Conservation (phyloP, 2,113 vertebrate species). For the Chionis minor region DNA sequence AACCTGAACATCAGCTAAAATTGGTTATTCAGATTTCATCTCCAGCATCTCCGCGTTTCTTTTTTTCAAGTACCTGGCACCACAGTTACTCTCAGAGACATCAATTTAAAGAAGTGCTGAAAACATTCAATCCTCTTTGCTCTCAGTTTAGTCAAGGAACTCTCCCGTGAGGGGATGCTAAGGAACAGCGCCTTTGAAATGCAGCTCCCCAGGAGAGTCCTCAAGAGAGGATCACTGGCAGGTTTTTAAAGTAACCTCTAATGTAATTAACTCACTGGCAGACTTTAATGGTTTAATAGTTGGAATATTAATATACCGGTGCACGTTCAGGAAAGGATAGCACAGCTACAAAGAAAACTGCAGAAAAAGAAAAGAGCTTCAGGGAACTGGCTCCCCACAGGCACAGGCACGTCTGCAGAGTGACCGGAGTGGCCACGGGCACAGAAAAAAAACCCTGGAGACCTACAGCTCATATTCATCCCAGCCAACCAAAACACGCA, state of each 20-base stretch:
- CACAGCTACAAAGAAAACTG: background rate
- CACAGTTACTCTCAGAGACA: background rate
- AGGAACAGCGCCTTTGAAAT: background rate
- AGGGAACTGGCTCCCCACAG: background rate
- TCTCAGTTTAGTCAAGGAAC: background rate
- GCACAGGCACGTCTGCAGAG: background rate
- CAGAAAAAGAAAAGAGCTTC: background rate
- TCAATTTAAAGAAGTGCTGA: background rate
- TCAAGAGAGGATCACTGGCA: background rate
- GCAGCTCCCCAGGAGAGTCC: background rate
- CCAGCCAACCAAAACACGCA: accelerated
- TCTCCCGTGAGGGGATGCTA: background rate
- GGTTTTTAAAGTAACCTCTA: background rate
- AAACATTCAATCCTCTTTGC: background rate
- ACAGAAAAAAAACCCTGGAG: background rate
- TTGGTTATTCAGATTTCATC: background rate
- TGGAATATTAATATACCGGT: background rate
- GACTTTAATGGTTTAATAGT: background rate
- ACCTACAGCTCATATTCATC: accelerated
- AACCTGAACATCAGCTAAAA: background rate
- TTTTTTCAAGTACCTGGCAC: background rate
- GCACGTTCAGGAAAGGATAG: background rate
- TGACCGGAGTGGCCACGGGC: accelerated
- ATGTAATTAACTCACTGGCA: background rate
- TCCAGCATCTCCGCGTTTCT: background rate